These are phyloP conservation scores for Cygnus atratus DNA, from an alignment of 2,113 vertebrate species.

Conservation along the genomic window DNA sequence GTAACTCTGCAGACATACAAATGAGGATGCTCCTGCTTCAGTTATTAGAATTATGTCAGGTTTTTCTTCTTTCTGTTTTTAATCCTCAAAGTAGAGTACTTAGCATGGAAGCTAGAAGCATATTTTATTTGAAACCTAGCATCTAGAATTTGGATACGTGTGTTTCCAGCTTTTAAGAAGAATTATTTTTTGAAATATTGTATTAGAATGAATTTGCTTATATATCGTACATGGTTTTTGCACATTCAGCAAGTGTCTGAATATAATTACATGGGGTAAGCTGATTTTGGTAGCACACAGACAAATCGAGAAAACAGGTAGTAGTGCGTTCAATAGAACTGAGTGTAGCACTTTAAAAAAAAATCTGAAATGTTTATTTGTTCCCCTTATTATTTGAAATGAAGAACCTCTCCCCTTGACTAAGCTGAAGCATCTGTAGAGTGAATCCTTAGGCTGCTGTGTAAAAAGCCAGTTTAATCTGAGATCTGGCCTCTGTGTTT, in stretches of 20 bases:
- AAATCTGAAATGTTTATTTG: neutral
- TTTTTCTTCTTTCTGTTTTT: constrained; percentile 22
- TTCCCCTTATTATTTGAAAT: neutral
- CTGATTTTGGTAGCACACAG: neutral
- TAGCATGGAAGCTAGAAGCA: neutral
- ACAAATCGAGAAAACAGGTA: neutral
- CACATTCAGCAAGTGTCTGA: neutral
- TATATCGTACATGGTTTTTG: neutral
- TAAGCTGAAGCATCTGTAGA: neutral
- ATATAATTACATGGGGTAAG: neutral
- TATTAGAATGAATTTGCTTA: neutral
- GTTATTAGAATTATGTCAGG: neutral
- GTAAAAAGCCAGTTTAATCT: neutral
- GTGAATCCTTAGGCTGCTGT: neutral
- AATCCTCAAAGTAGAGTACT: neutral
- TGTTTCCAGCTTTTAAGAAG: neutral
- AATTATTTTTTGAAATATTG: neutral
- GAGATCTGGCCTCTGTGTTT: neutral
- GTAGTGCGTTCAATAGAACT: neutral
- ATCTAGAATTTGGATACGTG: neutral
- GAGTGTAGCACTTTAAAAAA: neutral
- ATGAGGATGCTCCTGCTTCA: neutral
- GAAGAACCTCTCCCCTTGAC: neutral
- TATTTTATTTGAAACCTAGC: neutral
- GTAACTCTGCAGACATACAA: neutral